Conservation (phyloP, 1,140 invertebrate genomes). For the Sycobia sp. region DNA sequence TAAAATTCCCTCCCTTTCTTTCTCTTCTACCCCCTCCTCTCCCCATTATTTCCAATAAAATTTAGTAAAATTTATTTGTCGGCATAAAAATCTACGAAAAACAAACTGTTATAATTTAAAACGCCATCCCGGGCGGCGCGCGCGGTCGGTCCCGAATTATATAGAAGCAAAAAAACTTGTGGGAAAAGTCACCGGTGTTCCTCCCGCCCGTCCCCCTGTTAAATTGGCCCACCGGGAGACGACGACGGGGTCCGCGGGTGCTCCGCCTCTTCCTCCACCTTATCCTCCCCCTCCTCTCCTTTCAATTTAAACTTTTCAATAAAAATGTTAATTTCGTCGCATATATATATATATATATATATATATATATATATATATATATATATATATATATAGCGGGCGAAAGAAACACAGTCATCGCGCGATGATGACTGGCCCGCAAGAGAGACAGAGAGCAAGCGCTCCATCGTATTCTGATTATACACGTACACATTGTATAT, state of each 20-base stretch:
- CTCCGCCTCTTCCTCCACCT: slow-evolving; percentile 15
- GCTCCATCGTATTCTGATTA: neutral
- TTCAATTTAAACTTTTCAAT: slow-evolving; percentile 32
- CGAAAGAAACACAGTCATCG: slow-evolving; percentile 29
- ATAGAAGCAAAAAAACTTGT: slow-evolving; percentile 14
- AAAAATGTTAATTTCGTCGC: slow-evolving; percentile 34
- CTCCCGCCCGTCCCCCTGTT: too few relatives aligned
- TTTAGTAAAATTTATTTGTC: slow-evolving; percentile 13
- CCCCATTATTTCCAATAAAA: slow-evolving; percentile 14
- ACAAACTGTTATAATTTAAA: slow-evolving; percentile 32
- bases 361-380: too few relatives aligned
- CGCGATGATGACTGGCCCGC: too few relatives aligned
- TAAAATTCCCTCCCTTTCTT: too few relatives aligned
- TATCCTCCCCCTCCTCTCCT: slow-evolving; percentile 9
- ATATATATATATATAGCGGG: slow-evolving; percentile 5
- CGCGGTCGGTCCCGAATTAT: slow-evolving; percentile 2
- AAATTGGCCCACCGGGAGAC: slow-evolving; percentile 26
- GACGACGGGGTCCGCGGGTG: neutral
- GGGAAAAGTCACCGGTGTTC: slow-evolving; percentile 27
- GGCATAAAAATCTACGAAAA: slow-evolving; percentile 21
- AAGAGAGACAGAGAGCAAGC: neutral
- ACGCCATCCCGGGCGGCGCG: neutral
- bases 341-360: too few relatives aligned
- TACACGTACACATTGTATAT: too few relatives aligned
- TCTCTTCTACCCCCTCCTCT: too few relatives aligned